Conservation (phyloP, 1,140 invertebrate species). For the Orchesella cincta region DNA sequence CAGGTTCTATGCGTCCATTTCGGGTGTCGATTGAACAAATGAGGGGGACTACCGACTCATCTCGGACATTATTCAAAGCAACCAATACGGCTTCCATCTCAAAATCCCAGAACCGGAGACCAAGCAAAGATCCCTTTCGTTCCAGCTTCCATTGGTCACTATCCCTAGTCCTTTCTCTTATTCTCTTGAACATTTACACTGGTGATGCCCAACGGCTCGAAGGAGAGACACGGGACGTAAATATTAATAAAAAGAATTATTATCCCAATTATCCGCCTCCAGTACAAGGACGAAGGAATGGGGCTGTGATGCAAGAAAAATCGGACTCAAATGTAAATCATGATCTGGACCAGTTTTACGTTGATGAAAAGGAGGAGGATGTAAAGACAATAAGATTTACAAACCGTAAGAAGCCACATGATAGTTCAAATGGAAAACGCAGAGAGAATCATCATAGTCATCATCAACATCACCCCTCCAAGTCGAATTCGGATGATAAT, state of each 20-base stretch:
- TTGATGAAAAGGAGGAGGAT: neutral
- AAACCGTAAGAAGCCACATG: neutral
- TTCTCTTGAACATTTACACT: too few species aligned
- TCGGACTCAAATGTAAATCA: neutral
- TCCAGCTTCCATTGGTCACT: neutral
- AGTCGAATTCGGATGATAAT: neutral
- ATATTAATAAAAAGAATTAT: too few species aligned
- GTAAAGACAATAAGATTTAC: neutral
- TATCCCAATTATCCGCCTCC: too few species aligned
- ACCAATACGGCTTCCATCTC: neutral
- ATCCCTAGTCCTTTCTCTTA: too few species aligned
- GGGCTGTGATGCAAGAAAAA: neutral
- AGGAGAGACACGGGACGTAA: too few species aligned
- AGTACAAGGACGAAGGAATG: too few species aligned
- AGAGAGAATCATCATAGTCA: neutral
- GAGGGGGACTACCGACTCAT: neutral
- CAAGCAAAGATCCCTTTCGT: too few species aligned
- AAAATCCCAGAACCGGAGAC: neutral
- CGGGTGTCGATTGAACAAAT: constrained; percentile 20
- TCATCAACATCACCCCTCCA: neutral
- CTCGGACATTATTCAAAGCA: constrained; percentile 5
- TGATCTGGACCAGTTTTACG: neutral
- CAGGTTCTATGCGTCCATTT: neutral
- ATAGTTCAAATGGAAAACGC: neutral
- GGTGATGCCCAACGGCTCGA: too few species aligned